Conservation (phyloP, 2,797 vertebrate species). For the Anisognathus igniventris region DNA sequence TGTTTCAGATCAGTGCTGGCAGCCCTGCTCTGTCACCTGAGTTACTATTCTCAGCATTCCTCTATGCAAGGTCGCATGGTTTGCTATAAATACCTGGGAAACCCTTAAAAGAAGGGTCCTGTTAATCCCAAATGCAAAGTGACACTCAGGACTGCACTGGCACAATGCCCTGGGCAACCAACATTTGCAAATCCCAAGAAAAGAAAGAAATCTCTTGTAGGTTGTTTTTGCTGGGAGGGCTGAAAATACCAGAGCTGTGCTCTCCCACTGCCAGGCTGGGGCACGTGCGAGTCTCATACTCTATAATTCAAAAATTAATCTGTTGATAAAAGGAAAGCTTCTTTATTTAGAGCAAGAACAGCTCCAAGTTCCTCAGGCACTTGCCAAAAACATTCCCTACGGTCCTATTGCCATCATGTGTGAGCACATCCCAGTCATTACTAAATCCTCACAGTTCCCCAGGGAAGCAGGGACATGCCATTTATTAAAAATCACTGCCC, state of each 20-base stretch:
- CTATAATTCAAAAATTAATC: not conserved
- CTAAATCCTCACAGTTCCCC: not conserved
- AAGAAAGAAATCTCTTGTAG: not conserved
- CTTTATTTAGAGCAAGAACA: conserved; percentile 35
- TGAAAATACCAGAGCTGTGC: not conserved
- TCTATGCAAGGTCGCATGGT: fast-evolving
- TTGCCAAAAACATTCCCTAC: not conserved
- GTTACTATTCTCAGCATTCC: not conserved
- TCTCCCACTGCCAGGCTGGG: not conserved
- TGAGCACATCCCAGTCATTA: conserved; percentile 13
- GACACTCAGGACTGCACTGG: not conserved
- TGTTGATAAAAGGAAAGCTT: conserved; percentile 22
- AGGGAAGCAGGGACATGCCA: not conserved
- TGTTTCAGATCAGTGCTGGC: not conserved
- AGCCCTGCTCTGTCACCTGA: not conserved
- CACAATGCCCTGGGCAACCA: not conserved
- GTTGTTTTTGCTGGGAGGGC: not conserved
- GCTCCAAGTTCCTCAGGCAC: not conserved
- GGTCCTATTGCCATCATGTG: not conserved
- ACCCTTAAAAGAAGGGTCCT: not conserved
- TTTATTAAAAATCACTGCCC: not conserved
- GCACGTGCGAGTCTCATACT: not conserved
- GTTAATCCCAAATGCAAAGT: not conserved
- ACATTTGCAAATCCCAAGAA: not conserved
- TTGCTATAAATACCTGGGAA: conserved; percentile 13